Evolutionary conservation across 2,797 vertebrate genomes (phyloP), one percentile per base, ranked within the genome.

Genomic region (Prunella strophiata): DNA sequence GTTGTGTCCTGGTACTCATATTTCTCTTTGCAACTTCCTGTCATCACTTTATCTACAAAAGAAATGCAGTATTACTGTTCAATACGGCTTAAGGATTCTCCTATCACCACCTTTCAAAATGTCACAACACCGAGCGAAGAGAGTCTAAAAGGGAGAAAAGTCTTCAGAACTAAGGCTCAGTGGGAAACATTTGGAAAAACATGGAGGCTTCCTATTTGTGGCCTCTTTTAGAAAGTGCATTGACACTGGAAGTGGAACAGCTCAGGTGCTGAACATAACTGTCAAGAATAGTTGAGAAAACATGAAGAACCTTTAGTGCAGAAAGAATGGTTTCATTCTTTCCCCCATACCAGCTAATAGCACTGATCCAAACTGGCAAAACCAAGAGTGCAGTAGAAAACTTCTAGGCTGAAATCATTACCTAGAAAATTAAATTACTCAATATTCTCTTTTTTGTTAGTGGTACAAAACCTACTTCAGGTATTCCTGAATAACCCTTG

Each of bases 281-380:
- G 21, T 78, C 36, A 85, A 67, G 29, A 73, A 54, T 65, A 87
- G 26, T 23, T 80, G 34, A 89, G 52, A 92, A 95, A 91, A 89
- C 27, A 61, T 1, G 13, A 82, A 80, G 38, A 89, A 94, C 82
- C 16, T 78, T 78, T 0, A 70, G 63, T 3, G 17, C 26, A 93
- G 52, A 63, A 91, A 80, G 45, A 94, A 93, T 30, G 17, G 40
- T 25, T 92, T 92, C 23, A 43, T 87, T 93, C 63, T 79, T 85
- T 83, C 38, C 52, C 30, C 55, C 29, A n/a, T 40, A 79, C 13
- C 47, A 67, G 65, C 36, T 50, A 59, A 83, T 2, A 88, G 61
- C 2, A 0, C 34, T 61, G 52, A 89, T 47, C 48, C 34, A 85
- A 93, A 83, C 16, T 71, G 34, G 68, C 43, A 88, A 81, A 89